These are phyloP conservation scores for Rotaria socialis DNA, from an alignment of 2,888 invertebrate genomes.

Conservation along the genomic window DNA sequence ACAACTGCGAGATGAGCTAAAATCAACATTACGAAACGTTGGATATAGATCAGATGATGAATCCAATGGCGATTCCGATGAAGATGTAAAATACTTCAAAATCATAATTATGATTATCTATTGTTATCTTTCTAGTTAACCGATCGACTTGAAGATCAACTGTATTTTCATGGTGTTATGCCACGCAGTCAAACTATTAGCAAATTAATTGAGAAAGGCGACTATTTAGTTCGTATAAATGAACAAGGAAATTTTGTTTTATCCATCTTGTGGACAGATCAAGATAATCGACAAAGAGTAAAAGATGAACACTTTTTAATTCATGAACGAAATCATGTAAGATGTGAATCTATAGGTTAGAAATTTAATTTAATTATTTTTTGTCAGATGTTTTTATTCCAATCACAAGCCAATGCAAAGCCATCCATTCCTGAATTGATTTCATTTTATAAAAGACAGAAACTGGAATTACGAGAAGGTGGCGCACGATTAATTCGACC, in stretches of 20 bases:
- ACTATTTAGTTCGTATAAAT: constrained; percentile 84
- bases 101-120: background rate
- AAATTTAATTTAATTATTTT: background rate
- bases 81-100: background rate
- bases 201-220: constrained; percentile 81
- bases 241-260: background rate
- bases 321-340: background rate
- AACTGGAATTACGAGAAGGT: background rate
- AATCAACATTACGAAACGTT: background rate
- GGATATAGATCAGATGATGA: background rate
- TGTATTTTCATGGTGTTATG: constrained; percentile 93
- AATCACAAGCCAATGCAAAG: background rate
- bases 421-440: background rate
- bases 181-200: constrained; percentile 91
- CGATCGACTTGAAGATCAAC: constrained; percentile 72
- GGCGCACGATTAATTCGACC: constrained; percentile 28
- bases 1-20: background rate
- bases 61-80: background rate
- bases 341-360: background rate
- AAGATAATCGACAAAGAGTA: background rate
- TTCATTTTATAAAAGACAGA: background rate
- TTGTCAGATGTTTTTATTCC: background rate
- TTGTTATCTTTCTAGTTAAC: background rate
- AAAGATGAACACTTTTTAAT: background rate
- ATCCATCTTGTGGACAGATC: background rate